Evolutionary conservation across 2,113 vertebrate species (phyloP), one percentile per base, ranked within the genome.

Genomic region (Gila orcuttii): DNA sequence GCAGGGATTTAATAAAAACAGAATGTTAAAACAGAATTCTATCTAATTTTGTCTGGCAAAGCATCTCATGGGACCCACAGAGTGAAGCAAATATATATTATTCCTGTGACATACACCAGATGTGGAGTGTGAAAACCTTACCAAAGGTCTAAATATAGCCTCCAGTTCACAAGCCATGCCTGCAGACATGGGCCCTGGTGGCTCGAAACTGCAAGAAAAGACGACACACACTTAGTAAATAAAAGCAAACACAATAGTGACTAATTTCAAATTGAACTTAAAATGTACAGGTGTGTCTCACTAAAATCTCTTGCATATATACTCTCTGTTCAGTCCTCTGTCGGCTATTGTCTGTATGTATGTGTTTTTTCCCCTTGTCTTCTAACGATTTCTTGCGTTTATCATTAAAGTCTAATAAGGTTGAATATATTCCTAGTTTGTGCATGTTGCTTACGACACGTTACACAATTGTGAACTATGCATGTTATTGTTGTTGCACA

Each of bases 141-240:
- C 98, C 96, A 92, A 90, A 19, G 98, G 96, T 78, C 94, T 96
- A 92, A 99, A 99, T 52, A 94, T 93, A 76, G 95, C 94, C 17
- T 95, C 86, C 1, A 96, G 85, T 55, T 97, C 95, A 87, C 95
- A 99, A 84, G 97, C 95, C 96, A 99, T 98, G 62, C 97, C 98
- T 13, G 96, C 76, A 59, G 95, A 94, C 85, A 99, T 90, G 62
- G 92, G 93, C 2, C 96, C 96, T 1, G 97, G 96, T 23, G 96
- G 95, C 45, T 96, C 89, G 87, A 98, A 98, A 87, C 97, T 99
- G 88, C 13, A 85, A 92, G n/a, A 86, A 69, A 6, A 87, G 39
- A 81, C 6, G 45, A 69, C 75, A 76, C 11, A 76, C 21, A 21
- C 3, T n/a, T 19, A 74, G 13, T 52, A 19, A 31, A 76, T 19